A percentile compares a stretch with the other conserved stretches of the same genome.
These are phyloP conservation scores for Coenonympha glycerion DNA, from an alignment of 2,888 invertebrate species.

Conservation along the genomic window DNA sequence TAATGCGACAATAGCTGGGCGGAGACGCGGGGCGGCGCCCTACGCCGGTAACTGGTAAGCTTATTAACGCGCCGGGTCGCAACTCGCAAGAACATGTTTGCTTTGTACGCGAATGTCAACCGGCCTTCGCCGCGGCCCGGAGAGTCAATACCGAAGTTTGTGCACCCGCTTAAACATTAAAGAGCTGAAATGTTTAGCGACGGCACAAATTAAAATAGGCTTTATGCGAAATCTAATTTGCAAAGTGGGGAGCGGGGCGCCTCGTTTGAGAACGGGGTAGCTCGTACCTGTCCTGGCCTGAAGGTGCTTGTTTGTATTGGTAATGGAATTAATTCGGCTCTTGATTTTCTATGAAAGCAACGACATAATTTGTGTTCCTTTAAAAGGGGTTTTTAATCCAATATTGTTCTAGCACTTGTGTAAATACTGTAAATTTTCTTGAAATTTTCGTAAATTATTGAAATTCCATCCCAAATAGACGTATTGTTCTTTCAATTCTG, in stretches of 20 bases:
- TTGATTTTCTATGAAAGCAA: constrained; percentile 44
- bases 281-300: no score
- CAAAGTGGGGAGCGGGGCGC: constrained; percentile 58
- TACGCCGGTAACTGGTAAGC: constrained; percentile 62
- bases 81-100: constrained; percentile 64
- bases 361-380: constrained; percentile 37
- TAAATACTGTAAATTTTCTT: not conserved
- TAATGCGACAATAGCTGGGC: constrained; percentile 55
- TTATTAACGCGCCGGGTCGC: constrained; percentile 58
- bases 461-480: no score
- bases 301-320: constrained; percentile 64
- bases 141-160: constrained; percentile 55
- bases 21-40: constrained; percentile 45
- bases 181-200: constrained; percentile 69
- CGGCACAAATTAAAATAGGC: constrained; percentile 74
- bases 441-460: not conserved
- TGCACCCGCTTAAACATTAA: constrained; percentile 69
- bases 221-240: constrained; percentile 74
- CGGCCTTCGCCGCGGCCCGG: constrained; percentile 45
- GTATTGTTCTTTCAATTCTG: no score
- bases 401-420: constrained; percentile 1
- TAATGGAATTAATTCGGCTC: constrained; percentile 69
- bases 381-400: constrained; percentile 23
- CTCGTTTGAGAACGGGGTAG: constrained; percentile 54
- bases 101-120: constrained; percentile 64